These are phyloP conservation scores for Poeciliopsis turneri DNA, from an alignment of 2,797 vertebrate species.

Conservation along the genomic window DNA sequence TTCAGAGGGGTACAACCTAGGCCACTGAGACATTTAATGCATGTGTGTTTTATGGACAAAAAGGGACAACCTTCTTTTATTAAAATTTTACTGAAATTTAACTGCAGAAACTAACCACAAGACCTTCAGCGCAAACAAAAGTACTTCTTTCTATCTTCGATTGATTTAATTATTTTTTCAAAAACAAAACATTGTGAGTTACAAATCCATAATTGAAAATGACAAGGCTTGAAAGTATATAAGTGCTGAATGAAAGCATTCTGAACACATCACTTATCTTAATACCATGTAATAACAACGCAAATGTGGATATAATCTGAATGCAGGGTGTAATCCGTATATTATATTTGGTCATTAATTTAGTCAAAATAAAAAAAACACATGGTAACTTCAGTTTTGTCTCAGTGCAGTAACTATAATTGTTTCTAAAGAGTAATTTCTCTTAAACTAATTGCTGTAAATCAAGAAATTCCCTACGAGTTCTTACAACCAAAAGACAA, in stretches of 20 bases:
- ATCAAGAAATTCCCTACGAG: background rate
- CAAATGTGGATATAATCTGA: background rate
- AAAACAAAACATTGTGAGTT: background rate
- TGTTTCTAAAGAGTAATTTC: background rate
- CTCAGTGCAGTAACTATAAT: background rate
- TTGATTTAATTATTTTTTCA: background rate
- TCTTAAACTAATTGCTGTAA: background rate
- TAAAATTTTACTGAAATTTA: slow-evolving; percentile 40
- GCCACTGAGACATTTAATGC: slow-evolving; percentile 42
- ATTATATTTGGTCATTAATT: background rate
- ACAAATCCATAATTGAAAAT: background rate
- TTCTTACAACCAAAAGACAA: background rate
- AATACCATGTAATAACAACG: background rate
- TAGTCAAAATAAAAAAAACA: background rate
- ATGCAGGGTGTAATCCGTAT: background rate
- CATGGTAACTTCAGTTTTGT: background rate
- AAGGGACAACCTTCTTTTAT: slow-evolving; percentile 15
- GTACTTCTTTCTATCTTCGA: background rate
- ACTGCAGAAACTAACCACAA: slow-evolving; percentile 9
- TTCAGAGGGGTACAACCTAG: slow-evolving; percentile 52
- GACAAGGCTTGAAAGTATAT: background rate
- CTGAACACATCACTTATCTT: background rate
- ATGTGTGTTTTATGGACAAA: slow-evolving; percentile 16
- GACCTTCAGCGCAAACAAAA: slow-evolving; percentile 5
- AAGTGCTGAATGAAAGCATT: background rate